These are phyloP conservation scores for Oryzias woworae DNA, from an alignment of 2,113 vertebrate genomes.

Conservation along the genomic window DNA sequence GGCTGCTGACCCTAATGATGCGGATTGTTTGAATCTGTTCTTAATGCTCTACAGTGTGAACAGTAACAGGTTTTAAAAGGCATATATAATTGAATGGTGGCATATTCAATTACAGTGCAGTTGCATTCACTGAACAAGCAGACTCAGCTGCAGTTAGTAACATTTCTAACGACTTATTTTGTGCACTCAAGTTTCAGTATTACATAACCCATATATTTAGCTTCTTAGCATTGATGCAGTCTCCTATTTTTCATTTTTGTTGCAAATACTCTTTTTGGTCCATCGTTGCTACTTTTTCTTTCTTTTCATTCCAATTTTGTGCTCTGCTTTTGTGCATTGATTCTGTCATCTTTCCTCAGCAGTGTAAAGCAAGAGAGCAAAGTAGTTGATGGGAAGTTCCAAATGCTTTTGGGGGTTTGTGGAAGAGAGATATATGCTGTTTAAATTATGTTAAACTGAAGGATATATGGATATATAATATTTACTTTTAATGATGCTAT, in stretches of 20 bases:
- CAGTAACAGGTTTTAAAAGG: not conserved
- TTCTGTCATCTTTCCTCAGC: constrained; percentile 24
- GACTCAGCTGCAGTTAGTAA: not conserved
- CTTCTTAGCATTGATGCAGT: not conserved
- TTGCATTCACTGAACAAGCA: not conserved
- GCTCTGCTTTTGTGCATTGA: not conserved
- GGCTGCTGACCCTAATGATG: not conserved
- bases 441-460: not conserved
- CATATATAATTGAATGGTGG: not conserved
- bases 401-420: not conserved
- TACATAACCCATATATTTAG: too few species aligned
- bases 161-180: too few species aligned
- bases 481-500: too few species aligned
- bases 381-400: too few species aligned
- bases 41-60: not conserved
- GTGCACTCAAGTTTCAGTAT: not conserved
- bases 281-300: not conserved
- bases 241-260: not conserved
- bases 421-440: constrained; percentile 1
- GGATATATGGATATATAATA: not conserved
- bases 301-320: not conserved
- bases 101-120: not conserved
- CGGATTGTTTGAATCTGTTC: not conserved
- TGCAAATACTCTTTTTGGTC: not conserved
- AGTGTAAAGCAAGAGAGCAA: constrained; percentile 6